A percentile compares a stretch with the other conserved stretches of the same genome.
Evolutionary conservation across 2,797 vertebrate genomes (phyloP).

Genomic region (Malurus splendens): DNA sequence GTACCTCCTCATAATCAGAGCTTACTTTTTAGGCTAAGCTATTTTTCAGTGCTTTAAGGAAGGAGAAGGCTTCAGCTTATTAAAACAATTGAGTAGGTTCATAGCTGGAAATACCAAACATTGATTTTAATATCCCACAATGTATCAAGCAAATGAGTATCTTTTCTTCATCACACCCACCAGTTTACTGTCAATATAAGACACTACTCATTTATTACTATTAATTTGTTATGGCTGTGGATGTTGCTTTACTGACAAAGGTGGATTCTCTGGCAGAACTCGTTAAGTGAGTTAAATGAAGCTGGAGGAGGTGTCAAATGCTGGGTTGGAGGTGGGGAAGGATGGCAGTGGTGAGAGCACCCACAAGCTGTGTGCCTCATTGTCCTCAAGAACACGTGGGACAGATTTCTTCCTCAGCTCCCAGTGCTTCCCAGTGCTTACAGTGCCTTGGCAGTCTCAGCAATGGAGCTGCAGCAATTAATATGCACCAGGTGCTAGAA

Average conservation of each 20-base stretch:
- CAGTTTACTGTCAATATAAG: constrained; percentile 17
- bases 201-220: constrained; percentile 3
- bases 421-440: not conserved
- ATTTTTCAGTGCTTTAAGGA: not conserved
- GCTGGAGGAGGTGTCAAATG: not conserved
- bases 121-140: constrained; percentile 10
- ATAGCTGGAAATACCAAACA: not conserved
- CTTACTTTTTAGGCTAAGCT: not conserved
- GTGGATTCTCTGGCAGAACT: constrained; percentile 29
- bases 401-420: not conserved
- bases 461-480: not conserved
- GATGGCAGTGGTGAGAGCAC: not conserved
- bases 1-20: not conserved
- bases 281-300: not conserved
- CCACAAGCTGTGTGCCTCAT: not conserved
- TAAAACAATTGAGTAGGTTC: not conserved
- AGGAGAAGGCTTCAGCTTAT: not conserved
- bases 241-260: not conserved
- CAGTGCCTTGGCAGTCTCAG: not conserved
- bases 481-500: not conserved
- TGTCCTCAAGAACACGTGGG: not conserved
- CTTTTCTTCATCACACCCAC: constrained; percentile 6
- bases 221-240: not conserved
- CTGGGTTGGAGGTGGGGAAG: not conserved
- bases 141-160: not conserved